phyloP scores from a whole-genome alignment of 92 coral and sea anemone genomes.

The Siderastrea siderea region DNA sequence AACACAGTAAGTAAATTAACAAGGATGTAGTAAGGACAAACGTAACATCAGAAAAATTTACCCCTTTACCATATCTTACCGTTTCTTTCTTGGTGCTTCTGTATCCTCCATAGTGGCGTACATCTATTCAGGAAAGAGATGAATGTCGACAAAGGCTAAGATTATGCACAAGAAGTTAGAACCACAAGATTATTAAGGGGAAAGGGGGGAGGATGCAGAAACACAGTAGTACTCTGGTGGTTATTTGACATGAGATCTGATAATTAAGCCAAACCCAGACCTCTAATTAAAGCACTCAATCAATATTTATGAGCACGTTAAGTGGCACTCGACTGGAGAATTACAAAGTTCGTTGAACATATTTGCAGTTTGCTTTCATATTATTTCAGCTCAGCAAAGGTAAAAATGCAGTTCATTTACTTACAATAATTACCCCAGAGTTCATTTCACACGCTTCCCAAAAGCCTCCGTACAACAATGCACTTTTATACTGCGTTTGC shows the following conservation, averaged over 20 bases:
- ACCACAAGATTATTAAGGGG: not conserved
- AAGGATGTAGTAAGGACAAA: not conserved
- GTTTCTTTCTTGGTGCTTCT: slow-evolving; percentile 34
- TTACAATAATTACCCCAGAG: too few relatives aligned
- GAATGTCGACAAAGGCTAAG: not conserved
- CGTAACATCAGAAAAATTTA: not conserved
- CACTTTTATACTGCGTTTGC: too few relatives aligned
- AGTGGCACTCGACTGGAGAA: too few relatives aligned
- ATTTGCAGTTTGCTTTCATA: too few relatives aligned
- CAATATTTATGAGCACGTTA: too few relatives aligned
- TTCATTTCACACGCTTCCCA: too few relatives aligned
- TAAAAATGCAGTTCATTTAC: too few relatives aligned
- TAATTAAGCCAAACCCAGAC: not conserved
- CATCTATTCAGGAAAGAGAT: not conserved
- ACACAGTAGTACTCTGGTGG: not conserved
- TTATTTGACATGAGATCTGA: not conserved
- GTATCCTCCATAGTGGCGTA: slow-evolving; percentile 22
- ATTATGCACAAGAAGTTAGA: too few relatives aligned
- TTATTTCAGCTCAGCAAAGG: too few relatives aligned
- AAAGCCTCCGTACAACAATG: too few relatives aligned
- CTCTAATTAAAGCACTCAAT: too few relatives aligned
- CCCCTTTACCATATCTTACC: slow-evolving; percentile 5
- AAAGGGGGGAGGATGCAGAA: not conserved
- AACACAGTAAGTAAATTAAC: not conserved
- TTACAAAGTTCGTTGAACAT: too few relatives aligned